Conservation (phyloP, 2,113 vertebrate species). For the Leptobrachium leishanense region DNA sequence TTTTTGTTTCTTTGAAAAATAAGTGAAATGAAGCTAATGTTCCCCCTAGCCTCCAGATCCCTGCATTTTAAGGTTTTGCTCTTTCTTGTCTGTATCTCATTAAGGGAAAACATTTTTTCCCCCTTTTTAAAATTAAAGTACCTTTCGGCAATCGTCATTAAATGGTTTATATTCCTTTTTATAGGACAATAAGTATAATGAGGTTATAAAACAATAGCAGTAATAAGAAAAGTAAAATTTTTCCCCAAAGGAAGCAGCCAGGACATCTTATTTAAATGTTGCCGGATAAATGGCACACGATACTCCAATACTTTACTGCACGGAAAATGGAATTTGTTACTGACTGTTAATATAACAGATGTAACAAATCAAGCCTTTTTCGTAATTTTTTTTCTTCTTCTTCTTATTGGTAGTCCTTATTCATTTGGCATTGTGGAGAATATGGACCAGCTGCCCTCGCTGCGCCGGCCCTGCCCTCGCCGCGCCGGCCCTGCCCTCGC, state of each 20-base stretch:
- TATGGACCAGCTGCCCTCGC: no score
- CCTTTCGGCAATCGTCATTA: background rate
- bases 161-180: background rate
- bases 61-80: background rate
- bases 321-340: background rate
- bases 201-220: background rate
- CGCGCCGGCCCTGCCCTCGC: no score
- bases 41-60: background rate
- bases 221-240: background rate
- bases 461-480: no score
- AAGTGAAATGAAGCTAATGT: no score
- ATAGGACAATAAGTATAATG: background rate
- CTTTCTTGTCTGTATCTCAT: background rate
- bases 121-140: background rate
- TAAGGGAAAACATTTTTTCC: background rate
- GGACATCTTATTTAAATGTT: background rate
- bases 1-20: no score
- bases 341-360: background rate
- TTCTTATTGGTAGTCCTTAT: no score
- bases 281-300: background rate
- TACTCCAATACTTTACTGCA: background rate
- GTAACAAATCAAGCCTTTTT: background rate
- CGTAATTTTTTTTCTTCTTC: no score
- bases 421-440: no score
- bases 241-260: background rate